Conservation (phyloP, 1,140 invertebrate species). For the Leucophenga varia region DNA sequence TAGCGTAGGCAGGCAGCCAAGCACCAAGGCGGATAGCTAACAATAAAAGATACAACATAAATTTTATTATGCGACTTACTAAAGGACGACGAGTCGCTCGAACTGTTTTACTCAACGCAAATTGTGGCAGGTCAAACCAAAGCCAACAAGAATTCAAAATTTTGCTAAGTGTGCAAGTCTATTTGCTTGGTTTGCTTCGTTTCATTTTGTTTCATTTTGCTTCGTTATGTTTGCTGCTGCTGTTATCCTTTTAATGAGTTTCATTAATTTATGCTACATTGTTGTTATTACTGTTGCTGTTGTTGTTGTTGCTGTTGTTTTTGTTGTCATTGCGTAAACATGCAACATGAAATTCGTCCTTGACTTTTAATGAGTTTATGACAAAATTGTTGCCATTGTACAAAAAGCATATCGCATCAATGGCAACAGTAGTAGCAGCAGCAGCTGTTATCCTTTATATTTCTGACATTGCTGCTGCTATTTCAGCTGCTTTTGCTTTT, state of each 20-base stretch:
- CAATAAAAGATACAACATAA: no score
- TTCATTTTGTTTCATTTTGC: no score
- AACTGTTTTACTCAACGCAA: no score
- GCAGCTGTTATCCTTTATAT: no score
- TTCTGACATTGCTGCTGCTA: constrained; percentile 37
- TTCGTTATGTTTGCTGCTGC: not conserved
- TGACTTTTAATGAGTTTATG: constrained; percentile 55
- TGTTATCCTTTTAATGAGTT: constrained; percentile 46
- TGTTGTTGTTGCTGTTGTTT: constrained; percentile 19
- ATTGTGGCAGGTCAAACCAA: constrained; percentile 44
- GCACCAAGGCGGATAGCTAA: no score
- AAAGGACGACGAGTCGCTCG: no score
- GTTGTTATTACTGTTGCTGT: constrained; percentile 28
- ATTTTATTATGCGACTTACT: no score
- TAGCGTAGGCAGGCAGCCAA: no score
- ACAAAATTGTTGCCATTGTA: constrained; percentile 37
- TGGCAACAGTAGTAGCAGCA: no score
- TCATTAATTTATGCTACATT: constrained; percentile 51
- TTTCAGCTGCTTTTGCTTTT: constrained; percentile 12
- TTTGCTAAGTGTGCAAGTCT: not conserved
- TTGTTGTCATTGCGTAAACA: constrained; percentile 31
- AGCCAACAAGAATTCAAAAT: no score
- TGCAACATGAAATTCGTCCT: constrained; percentile 51
- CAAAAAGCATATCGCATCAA: not conserved
- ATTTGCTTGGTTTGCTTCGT: not conserved